Percentiles rank a stretch among this genome's conserved stretches.
Conservation (phyloP, 2,797 vertebrate genomes). For the Macrochelys suwanniensis region DNA sequence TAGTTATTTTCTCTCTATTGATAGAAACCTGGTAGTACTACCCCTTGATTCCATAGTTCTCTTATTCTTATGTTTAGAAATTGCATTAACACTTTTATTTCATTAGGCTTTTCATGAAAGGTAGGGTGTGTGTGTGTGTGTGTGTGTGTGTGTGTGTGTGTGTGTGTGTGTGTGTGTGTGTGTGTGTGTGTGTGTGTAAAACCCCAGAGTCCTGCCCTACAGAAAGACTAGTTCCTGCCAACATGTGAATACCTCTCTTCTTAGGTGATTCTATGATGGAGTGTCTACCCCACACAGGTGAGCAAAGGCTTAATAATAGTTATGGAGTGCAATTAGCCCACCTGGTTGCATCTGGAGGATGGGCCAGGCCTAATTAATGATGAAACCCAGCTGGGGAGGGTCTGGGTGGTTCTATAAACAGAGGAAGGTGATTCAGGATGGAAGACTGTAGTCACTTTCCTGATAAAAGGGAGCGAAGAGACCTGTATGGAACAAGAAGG, state of each 20-base stretch:
- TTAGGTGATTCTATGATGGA: neutral
- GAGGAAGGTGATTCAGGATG: neutral
- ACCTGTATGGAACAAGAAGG: neutral
- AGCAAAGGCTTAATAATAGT: neutral
- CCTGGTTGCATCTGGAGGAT: neutral
- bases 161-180: too few species aligned
- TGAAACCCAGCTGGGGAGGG: neutral
- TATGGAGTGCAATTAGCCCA: neutral
- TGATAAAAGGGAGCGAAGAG: neutral
- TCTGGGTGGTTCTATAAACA: neutral
- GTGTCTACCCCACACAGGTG: neutral
- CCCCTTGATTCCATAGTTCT: neutral
- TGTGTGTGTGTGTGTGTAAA: too few species aligned
- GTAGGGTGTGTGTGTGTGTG: too few species aligned
- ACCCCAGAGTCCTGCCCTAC: neutral
- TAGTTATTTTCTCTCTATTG: accelerated
- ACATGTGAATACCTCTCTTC: neutral
- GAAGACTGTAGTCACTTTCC: neutral
- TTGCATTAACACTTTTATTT: neutral
- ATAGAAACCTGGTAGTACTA: accelerated
- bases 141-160: too few species aligned
- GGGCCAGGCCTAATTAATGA: neutral
- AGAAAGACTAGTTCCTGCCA: neutral
- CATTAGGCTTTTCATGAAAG: neutral
- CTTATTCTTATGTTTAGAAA: neutral